Evolutionary conservation across 2,797 vertebrate species (phyloP).

Genomic region (Pelobates cultripes): DNA sequence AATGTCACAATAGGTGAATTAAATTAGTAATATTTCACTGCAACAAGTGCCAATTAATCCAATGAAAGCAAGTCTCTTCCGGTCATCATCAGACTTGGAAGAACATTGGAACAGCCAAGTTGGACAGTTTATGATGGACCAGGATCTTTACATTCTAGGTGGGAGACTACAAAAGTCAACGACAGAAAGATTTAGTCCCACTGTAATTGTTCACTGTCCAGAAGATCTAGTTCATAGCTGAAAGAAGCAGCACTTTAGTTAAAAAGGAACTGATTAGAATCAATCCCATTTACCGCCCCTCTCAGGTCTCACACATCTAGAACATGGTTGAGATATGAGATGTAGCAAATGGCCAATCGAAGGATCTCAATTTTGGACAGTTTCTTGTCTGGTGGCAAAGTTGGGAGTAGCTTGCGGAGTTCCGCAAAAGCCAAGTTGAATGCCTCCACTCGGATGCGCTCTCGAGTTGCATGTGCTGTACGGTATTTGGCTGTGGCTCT

Average conservation of each 20-base stretch:
- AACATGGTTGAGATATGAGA: slow-evolving; percentile 78
- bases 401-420: slow-evolving; percentile 75
- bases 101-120: background rate
- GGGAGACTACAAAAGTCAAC: slow-evolving; percentile 30
- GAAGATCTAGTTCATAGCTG: slow-evolving; percentile 46
- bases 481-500: slow-evolving; percentile 76
- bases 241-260: slow-evolving; percentile 46
- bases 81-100: background rate
- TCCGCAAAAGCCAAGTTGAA: slow-evolving; percentile 79
- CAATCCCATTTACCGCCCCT: background rate
- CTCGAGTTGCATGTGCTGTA: slow-evolving; percentile 76
- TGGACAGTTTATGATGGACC: slow-evolving; percentile 2
- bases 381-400: slow-evolving; percentile 77
- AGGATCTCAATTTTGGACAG: slow-evolving; percentile 79
- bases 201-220: slow-evolving; percentile 6
- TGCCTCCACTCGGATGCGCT: slow-evolving; percentile 76
- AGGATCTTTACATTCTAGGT: slow-evolving; percentile 41
- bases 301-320: slow-evolving; percentile 69
- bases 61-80: background rate
- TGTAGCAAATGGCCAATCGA: slow-evolving; percentile 76
- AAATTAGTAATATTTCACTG: background rate
- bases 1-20: background rate
- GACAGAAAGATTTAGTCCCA: slow-evolving; percentile 13
- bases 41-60: background rate
- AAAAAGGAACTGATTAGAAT: slow-evolving; percentile 1